A percentile compares a stretch with the other conserved stretches of the same genome.
Conservation (phyloP, 2,888 invertebrate genomes). For the Xylota sylvarum region DNA sequence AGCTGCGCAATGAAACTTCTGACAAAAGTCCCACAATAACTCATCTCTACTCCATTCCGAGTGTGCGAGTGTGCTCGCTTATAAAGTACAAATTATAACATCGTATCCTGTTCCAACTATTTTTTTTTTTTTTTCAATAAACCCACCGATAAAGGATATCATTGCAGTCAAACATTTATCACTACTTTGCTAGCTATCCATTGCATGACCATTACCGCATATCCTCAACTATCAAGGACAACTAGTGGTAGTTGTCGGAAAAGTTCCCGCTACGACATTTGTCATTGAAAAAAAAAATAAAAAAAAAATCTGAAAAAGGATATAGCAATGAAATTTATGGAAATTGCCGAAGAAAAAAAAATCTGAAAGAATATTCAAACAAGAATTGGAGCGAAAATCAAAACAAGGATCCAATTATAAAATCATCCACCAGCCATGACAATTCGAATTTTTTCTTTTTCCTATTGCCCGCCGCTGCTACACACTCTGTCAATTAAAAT, state of each 20-base stretch:
- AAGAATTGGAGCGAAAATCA: constrained; percentile 62
- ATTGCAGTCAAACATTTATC: constrained; percentile 25
- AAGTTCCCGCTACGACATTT: constrained; percentile 30
- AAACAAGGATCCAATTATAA: constrained; percentile 65
- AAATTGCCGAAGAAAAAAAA: constrained; percentile 35
- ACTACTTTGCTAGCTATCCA: constrained; percentile 8
- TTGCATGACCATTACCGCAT: not conserved
- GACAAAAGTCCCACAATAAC: not conserved
- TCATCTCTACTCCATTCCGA: constrained; percentile 14
- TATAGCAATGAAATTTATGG: constrained; percentile 49
- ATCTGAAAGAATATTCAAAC: constrained; percentile 7
- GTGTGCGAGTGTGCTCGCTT: too few relatives aligned
- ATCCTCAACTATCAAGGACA: not conserved
- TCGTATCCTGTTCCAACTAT: constrained; percentile 9
- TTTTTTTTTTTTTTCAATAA: constrained; percentile 9
- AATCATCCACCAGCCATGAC: constrained; percentile 41
- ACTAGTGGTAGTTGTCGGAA: constrained; percentile 19
- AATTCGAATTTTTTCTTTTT: constrained; percentile 44
- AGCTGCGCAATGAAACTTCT: not conserved
- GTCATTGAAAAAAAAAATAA: too few relatives aligned
- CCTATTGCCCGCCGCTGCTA: too few relatives aligned
- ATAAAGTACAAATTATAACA: constrained; percentile 38
- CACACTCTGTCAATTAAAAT: constrained; percentile 45
- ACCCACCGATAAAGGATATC: constrained; percentile 30
- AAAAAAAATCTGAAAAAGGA: constrained; percentile 37